Base-by-base conservation (phyloP, 1,140 invertebrate species). In the Drosophila azteca region DNA sequence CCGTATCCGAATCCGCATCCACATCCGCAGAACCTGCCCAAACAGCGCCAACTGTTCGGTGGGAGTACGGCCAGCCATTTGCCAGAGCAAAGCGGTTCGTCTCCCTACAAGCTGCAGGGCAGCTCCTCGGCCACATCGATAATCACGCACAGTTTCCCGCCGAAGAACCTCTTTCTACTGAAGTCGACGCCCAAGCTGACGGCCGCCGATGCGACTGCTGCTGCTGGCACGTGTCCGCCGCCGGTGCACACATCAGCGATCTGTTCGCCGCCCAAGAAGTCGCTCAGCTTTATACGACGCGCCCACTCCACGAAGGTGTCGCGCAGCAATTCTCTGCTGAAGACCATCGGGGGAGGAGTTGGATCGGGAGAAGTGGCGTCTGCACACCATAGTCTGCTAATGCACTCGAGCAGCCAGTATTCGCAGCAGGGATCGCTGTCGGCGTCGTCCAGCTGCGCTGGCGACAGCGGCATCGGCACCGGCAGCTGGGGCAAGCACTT, bases 221-320 rank as follows among this genome's bases (percentile, higher is more conserved):
- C 11, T 24, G 9, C 11, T 13, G 35, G 35, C 35, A 39, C 35
- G 35, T 39, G 35, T 39, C 39, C 46, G 41, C 43, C 49, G 7
- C 39, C 80, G 2, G 35, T 20, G 41, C 55, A 62, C 39, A 61
- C 59, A 20, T 63, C 49, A 31, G 29, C 13, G 2, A 58, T 70
- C 11, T 49, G 65, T 17, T 91, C 90, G 35, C 91, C 91, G 13
- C 90, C 93, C 6, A 93, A 93, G 39, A 93, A 93, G 77, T 93
- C 93, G 15, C 81, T 94, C 0, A 94, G 93, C 83, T 93, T 94
- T 43, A 95, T 96, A 65, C 92, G 95, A 6, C 92, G 95, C 44
- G 95, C 95, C 1, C 94, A 95, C 75, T 95, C 95, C 71, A 95
- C 95, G 1, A 96, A 95, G 88, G 81, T 96, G 13, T 94, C 94